Percentiles rank a stretch among this genome's conserved stretches.
These are phyloP conservation scores for Porites evermanni DNA, from an alignment of 92 coral and sea anemone species.

Conservation along the genomic window DNA sequence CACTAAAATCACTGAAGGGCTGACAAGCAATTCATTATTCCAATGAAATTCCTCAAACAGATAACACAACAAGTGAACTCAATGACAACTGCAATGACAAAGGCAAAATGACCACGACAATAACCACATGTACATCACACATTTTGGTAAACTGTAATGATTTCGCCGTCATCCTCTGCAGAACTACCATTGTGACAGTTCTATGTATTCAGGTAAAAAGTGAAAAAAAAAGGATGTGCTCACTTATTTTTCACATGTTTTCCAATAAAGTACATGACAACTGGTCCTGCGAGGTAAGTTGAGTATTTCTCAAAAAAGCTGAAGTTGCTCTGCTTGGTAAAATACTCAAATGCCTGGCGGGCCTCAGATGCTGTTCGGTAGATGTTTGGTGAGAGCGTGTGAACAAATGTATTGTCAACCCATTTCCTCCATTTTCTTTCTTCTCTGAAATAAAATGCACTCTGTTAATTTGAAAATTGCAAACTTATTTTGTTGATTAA, in stretches of 20 bases:
- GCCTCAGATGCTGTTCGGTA: slow-evolving; percentile 96
- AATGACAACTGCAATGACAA: too few relatives aligned
- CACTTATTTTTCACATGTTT: slow-evolving; percentile 90
- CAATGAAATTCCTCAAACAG: too few relatives aligned
- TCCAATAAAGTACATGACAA: slow-evolving; percentile 90
- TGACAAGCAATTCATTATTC: too few relatives aligned
- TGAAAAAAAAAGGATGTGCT: neutral
- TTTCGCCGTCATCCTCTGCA: too few relatives aligned
- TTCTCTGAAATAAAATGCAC: slow-evolving; percentile 48
- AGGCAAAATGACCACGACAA: too few relatives aligned
- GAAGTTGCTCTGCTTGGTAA: slow-evolving; percentile 84
- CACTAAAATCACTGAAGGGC: too few relatives aligned
- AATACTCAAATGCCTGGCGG: slow-evolving; percentile 93
- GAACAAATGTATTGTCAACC: slow-evolving; percentile 95
- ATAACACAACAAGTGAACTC: too few relatives aligned
- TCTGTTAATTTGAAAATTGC: neutral
- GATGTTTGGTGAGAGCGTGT: slow-evolving; percentile 96
- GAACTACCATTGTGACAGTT: too few relatives aligned
- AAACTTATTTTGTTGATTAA: neutral
- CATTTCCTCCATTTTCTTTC: slow-evolving; percentile 96
- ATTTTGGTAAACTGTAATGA: too few relatives aligned
- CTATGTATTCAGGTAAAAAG: too few relatives aligned
- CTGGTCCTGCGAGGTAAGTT: slow-evolving; percentile 85
- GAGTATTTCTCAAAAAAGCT: slow-evolving; percentile 83
- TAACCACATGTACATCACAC: too few relatives aligned